phyloP scores from a whole-genome alignment of 2,113 vertebrate genomes.

The Baryphthengus martii region DNA sequence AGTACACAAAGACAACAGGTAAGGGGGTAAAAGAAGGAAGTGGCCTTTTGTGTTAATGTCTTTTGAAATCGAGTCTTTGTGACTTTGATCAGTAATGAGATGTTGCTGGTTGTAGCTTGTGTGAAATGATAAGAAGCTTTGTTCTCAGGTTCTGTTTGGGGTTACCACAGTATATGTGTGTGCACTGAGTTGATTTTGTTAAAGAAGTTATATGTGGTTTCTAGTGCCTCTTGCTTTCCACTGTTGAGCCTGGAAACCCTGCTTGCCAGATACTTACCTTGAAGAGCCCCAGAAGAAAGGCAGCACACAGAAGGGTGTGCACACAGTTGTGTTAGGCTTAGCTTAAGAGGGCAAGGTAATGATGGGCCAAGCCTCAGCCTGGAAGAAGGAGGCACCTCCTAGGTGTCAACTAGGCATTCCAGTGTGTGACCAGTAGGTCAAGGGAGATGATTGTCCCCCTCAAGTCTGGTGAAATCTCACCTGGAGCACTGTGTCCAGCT shows the following conservation, averaged over 20 bases:
- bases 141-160: background rate
- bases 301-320: background rate
- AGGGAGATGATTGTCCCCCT: background rate
- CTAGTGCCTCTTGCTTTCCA: background rate
- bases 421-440: background rate
- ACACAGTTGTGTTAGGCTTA: background rate
- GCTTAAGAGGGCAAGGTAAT: background rate
- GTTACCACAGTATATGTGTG: fast-evolving
- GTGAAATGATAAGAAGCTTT: background rate
- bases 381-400: background rate
- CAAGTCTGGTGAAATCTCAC: background rate
- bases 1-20: background rate
- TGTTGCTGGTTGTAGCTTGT: background rate
- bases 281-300: background rate
- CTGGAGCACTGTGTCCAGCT: background rate
- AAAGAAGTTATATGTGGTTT: background rate
- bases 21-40: background rate
- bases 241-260: background rate
- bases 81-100: background rate
- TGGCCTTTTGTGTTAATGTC: background rate
- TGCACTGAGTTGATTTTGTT: background rate
- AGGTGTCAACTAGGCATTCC: background rate
- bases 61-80: background rate
- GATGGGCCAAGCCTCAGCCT: background rate
- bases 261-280: background rate